Percentiles rank a stretch among this genome's conserved stretches.
Conservation (phyloP, 2,888 invertebrate genomes). For the Tethea ocularis region DNA sequence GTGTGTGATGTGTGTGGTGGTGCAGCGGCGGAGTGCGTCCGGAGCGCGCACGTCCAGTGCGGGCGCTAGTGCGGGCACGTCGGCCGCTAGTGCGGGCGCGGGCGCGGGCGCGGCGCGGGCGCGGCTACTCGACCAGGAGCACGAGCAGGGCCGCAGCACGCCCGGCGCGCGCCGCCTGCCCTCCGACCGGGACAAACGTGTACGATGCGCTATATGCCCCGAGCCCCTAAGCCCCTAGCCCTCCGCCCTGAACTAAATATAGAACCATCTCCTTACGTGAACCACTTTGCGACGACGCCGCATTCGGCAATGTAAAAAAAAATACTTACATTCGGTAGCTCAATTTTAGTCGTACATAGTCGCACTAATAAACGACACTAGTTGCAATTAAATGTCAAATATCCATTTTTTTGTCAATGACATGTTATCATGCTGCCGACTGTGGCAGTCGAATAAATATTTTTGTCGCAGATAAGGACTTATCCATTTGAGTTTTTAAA, state of each 20-base stretch:
- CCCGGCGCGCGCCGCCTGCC: constrained; percentile 66
- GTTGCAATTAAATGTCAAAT: background rate
- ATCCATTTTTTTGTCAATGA: background rate
- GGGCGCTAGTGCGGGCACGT: constrained; percentile 21
- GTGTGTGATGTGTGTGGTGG: constrained; percentile 45
- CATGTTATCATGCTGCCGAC: background rate
- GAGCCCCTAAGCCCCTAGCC: constrained; percentile 1
- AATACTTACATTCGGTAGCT: background rate
- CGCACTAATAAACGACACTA: background rate
- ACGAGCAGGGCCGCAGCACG: constrained; percentile 80
- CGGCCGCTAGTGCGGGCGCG: constrained; percentile 27
- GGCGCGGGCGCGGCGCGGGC: constrained; percentile 61
- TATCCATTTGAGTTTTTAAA: background rate
- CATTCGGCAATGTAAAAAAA: background rate
- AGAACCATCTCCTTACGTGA: background rate
- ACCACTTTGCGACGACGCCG: background rate
- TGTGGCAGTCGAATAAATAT: background rate
- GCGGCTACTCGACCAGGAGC: constrained; percentile 78
- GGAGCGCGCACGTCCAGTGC: constrained; percentile 23
- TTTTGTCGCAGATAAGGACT: background rate
- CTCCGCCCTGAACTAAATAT: background rate
- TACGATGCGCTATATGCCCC: constrained; percentile 35
- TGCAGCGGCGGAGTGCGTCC: constrained; percentile 41
- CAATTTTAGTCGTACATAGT: background rate
- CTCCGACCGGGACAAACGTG: constrained; percentile 43